Base-by-base conservation (phyloP, 2,888 invertebrate genomes). In the Tricholauxania praeusta region DNA sequence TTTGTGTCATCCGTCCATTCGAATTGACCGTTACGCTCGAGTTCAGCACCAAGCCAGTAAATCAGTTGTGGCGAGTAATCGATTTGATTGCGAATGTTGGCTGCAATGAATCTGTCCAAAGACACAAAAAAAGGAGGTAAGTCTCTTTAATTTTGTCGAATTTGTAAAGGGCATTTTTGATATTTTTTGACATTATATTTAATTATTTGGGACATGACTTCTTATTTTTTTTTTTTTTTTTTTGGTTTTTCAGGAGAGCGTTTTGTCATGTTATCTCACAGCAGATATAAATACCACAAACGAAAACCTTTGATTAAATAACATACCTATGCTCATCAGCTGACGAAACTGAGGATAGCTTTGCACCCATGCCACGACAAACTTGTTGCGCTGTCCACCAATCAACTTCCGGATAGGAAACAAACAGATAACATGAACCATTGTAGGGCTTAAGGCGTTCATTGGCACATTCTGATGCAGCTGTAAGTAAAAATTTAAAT, bases 381-480 rank as follows among this genome's bases (percentile, higher is more conserved):
- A 94, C 92, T 80, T 91, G 90, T 78, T 89, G 89, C 2, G 92
- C 92, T 7, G 91, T 91, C 73, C 87, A 86, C 94, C 94, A 94
- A 8, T 93, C 92, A 1, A 93, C 93, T 83, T 92, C 91, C 5
- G 94, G 94, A 82, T 93, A 93, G 47, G 93, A 92, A 53, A 93
- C 92, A 84, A 93, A 91, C 12, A 94, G 89, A 87, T 94, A 94
- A 85, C 94, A 94, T 75, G 92, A 90, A 62, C 91, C 91, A 83
- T 91, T 92, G 89, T 91, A 93, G 75, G 92, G 88, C 52, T 91
- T 90, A 75, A 93, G 91, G 74, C 92, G 90, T 78, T 91, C 91
- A 82, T 93, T 93, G 79, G 92, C 90, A 82, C 94, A 94, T 75
- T 93, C 92, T 80, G 91, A 90, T 12, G 90, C 91, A 89, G 90